Evolutionary conservation across 2,797 vertebrate species (phyloP).

Genomic region (Lepilemur septentrionalis): DNA sequence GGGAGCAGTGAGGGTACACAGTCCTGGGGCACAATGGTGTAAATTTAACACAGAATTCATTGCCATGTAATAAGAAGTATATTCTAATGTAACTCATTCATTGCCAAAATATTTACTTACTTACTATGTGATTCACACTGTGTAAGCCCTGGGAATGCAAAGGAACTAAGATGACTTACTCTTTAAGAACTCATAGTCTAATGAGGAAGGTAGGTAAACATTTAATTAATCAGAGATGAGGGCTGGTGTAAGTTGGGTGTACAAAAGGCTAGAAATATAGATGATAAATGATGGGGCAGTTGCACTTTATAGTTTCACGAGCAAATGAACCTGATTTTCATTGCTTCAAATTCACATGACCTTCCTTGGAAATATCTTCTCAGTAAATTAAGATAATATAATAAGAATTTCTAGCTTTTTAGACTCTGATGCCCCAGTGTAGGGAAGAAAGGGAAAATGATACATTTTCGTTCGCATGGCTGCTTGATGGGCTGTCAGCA

Average conservation of each 20-base stretch:
- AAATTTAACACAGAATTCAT: background rate
- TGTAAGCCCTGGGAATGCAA: background rate
- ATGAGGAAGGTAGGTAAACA: background rate
- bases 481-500: background rate
- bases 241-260: background rate
- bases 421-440: background rate
- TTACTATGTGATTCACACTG: background rate
- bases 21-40: background rate
- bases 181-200: background rate
- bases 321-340: slow-evolving; percentile 46
- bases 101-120: background rate
- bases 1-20: background rate
- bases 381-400: background rate
- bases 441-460: background rate
- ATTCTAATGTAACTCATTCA: background rate
- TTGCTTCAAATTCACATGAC: background rate
- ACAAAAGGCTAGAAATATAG: background rate
- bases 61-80: background rate
- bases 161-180: background rate
- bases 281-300: background rate
- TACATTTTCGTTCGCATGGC: background rate
- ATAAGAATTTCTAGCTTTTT: background rate
- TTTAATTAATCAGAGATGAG: background rate
- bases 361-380: background rate
- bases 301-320: slow-evolving; percentile 20